These are phyloP conservation scores for Hydrochoerus hydrochaeris DNA, from an alignment of 2,113 vertebrate species.

Conservation along the genomic window DNA sequence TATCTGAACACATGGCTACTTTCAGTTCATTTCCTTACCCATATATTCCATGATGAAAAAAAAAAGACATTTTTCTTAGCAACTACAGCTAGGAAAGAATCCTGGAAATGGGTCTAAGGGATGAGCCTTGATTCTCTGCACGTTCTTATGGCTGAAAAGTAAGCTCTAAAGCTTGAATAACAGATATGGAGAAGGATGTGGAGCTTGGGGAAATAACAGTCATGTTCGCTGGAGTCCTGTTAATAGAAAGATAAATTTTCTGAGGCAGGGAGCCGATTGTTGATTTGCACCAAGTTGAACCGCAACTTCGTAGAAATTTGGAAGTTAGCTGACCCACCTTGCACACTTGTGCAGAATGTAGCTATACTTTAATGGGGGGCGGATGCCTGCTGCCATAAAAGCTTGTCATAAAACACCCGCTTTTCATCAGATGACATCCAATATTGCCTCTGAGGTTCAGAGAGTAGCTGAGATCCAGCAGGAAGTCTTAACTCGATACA, in stretches of 20 bases:
- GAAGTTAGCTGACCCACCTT: background rate
- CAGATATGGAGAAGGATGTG: background rate
- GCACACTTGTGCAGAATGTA: background rate
- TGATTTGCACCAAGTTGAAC: background rate
- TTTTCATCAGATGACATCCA: background rate
- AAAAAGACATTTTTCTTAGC: background rate
- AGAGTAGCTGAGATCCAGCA: background rate
- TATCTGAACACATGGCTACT: background rate
- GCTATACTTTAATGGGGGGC: rapidly evolving
- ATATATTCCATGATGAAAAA: background rate
- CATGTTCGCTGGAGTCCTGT: background rate
- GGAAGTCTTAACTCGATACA: background rate
- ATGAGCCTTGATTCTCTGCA: rapidly evolving
- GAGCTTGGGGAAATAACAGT: background rate
- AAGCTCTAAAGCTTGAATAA: background rate
- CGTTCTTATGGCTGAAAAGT: background rate
- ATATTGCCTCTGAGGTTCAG: background rate
- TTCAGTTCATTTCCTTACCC: background rate
- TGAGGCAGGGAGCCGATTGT: background rate
- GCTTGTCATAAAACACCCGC: background rate
- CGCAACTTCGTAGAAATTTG: rapidly evolving
- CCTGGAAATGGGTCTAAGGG: background rate
- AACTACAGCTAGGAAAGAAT: background rate
- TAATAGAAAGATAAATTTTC: background rate
- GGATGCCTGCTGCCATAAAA: background rate